Evolutionary conservation across 2,888 invertebrate species (phyloP).

Genomic region (Acrocera orbiculus): DNA sequence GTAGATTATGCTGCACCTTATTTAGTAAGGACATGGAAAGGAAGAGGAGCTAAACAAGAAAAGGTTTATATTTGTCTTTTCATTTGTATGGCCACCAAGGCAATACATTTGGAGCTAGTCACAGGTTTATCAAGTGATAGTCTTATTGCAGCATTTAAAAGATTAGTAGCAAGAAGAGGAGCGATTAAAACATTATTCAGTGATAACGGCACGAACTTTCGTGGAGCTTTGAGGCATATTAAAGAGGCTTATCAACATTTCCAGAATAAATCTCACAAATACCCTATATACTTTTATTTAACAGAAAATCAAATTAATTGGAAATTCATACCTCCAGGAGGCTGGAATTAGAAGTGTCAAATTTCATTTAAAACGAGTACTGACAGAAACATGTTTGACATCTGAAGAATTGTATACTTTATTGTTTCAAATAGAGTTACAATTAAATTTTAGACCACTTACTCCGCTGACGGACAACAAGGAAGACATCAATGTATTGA

Average conservation of each 20-base stretch:
- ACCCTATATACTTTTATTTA: not conserved
- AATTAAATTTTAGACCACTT: conserved; percentile 1
- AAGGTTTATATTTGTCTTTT: conserved; percentile 3
- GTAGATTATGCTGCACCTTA: conserved; percentile 8
- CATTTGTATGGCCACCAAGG: conserved; percentile 3
- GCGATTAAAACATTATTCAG: not conserved
- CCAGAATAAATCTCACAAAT: not conserved
- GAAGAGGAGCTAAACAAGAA: not conserved
- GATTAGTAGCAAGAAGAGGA: conserved; percentile 7
- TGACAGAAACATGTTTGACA: not conserved
- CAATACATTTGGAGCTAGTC: conserved; percentile 4
- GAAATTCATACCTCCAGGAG: conserved; percentile 9
- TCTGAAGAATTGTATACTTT: conserved; percentile 15
- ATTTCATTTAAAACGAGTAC: conserved; percentile 1
- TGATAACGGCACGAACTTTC: conserved; percentile 4
- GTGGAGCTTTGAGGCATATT: conserved; percentile 7
- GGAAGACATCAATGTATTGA: not conserved
- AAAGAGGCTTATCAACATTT: conserved; percentile 3
- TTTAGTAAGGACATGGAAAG: conserved; percentile 1
- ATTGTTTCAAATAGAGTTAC: conserved; percentile 12
- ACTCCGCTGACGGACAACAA: not conserved
- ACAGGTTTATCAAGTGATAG: conserved; percentile 9
- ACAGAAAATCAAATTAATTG: conserved; percentile 11
- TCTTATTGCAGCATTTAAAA: conserved; percentile 13
- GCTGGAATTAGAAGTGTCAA: conserved; percentile 2